Evolutionary conservation across 2,113 vertebrate species (phyloP).

Genomic region (Chloropsis hardwickii): DNA sequence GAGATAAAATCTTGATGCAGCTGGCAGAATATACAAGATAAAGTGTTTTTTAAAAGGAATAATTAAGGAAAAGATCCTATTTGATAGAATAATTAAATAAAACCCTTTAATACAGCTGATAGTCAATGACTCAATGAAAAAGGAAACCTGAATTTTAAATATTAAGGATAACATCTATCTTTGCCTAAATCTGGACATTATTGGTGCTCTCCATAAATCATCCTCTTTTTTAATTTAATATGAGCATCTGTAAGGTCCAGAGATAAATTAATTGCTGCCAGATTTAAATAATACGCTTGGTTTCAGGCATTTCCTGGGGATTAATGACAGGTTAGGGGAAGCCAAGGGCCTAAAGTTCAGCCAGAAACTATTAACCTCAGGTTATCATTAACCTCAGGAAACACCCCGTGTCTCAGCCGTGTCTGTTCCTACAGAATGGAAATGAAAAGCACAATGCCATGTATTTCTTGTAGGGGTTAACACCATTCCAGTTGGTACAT

Average conservation of each 20-base stretch:
- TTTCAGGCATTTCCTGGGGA: slow-evolving; percentile 65
- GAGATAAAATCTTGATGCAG: neutral
- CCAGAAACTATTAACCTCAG: slow-evolving; percentile 66
- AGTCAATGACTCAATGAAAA: neutral
- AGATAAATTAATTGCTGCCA: slow-evolving; percentile 68
- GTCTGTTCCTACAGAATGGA: slow-evolving; percentile 10
- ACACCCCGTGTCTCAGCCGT: slow-evolving; percentile 4
- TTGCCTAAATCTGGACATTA: slow-evolving; percentile 26
- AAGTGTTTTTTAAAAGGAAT: neutral
- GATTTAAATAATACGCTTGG: slow-evolving; percentile 62
- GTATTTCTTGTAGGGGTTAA: neutral
- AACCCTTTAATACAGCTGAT: neutral
- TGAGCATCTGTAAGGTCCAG: slow-evolving; percentile 61
- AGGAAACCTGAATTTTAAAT: slow-evolving; percentile 46
- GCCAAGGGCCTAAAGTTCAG: slow-evolving; percentile 57
- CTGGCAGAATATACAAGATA: neutral
- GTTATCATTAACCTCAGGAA: slow-evolving; percentile 65
- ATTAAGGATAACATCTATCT: slow-evolving; percentile 51
- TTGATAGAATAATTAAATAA: slow-evolving; percentile 42
- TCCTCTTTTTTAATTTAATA: slow-evolving; percentile 57
- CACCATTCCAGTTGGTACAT: neutral
- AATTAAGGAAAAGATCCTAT: neutral
- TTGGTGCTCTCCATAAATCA: slow-evolving; percentile 44
- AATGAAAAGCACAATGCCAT: neutral
- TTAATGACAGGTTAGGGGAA: slow-evolving; percentile 68